These are phyloP conservation scores for Drosophila incognita DNA, from an alignment of 2,888 invertebrate species.

Conservation along the genomic window DNA sequence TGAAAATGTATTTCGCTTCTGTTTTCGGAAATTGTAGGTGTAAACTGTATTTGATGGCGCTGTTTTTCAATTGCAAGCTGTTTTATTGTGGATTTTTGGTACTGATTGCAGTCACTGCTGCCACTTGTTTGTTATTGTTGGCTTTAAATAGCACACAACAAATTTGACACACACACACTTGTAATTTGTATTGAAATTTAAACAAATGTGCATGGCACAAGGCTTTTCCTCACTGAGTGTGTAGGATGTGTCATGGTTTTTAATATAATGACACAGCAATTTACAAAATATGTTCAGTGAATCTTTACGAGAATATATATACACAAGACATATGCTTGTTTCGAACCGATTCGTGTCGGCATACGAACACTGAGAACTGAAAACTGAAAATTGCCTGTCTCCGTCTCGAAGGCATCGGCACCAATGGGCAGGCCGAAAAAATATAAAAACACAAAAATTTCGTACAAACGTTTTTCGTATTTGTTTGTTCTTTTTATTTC, in stretches of 20 bases:
- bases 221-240: neutral
- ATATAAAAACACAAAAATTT: conserved; percentile 10
- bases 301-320: conserved; percentile 10
- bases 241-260: neutral
- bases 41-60: conserved; percentile 12
- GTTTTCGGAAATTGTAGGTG: conserved; percentile 1
- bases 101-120: neutral
- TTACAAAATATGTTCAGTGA: conserved; percentile 9
- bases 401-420: conserved; percentile 29
- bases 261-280: conserved; percentile 10
- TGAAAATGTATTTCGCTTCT: conserved; percentile 13
- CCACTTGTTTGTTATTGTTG: conserved; percentile 13
- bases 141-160: conserved; percentile 16
- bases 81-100: neutral
- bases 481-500: conserved; percentile 20
- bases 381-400: conserved; percentile 25
- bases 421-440: conserved; percentile 16
- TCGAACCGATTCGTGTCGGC: conserved; percentile 15
- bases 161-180: conserved; percentile 31
- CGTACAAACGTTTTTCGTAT: conserved; percentile 1
- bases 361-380: conserved; percentile 27
- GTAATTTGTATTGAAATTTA: conserved; percentile 25
- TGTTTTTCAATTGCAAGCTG: conserved; percentile 5
- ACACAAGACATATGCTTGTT: conserved; percentile 15
- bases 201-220: neutral